Conservation (phyloP, 2,888 invertebrate genomes). For the Yponomeuta plumbellus region DNA sequence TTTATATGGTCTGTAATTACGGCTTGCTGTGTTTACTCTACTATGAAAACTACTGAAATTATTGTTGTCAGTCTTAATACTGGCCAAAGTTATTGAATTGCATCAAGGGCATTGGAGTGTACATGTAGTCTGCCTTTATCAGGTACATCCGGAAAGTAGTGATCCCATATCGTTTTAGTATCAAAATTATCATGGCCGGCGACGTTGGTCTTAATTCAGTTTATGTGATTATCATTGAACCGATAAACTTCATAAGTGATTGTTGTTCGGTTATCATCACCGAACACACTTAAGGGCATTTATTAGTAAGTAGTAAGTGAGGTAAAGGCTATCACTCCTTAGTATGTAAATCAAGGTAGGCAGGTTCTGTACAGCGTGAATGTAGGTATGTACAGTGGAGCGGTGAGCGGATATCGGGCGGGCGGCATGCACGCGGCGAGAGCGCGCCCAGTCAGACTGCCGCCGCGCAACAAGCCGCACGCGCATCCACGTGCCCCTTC, state of each 20-base stretch:
- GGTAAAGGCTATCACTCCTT: conserved; percentile 33
- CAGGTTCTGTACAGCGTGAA: conserved; percentile 29
- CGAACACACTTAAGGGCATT: not conserved
- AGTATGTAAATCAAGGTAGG: conserved; percentile 63
- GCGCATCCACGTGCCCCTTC: conserved; percentile 57
- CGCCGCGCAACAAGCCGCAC: conserved; percentile 74
- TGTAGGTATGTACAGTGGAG: conserved; percentile 31
- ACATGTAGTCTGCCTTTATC: not conserved
- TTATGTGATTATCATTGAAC: not conserved
- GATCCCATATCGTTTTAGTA: not conserved
- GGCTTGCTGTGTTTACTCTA: not conserved
- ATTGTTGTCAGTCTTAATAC: not conserved
- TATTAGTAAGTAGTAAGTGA: not conserved
- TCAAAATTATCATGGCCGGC: not conserved
- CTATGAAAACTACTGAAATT: not conserved
- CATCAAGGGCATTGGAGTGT: not conserved
- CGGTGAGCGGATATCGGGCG: conserved; percentile 66
- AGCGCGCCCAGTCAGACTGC: conserved; percentile 76
- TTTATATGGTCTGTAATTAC: not conserved
- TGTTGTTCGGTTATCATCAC: not conserved
- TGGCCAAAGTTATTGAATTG: not conserved
- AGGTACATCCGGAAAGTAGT: not conserved
- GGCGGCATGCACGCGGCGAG: conserved; percentile 64
- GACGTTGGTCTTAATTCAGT: not conserved
- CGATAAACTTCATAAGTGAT: not conserved